phyloP scores from a whole-genome alignment of 2,797 vertebrate genomes.

The Chrysocyon brachyurus region DNA sequence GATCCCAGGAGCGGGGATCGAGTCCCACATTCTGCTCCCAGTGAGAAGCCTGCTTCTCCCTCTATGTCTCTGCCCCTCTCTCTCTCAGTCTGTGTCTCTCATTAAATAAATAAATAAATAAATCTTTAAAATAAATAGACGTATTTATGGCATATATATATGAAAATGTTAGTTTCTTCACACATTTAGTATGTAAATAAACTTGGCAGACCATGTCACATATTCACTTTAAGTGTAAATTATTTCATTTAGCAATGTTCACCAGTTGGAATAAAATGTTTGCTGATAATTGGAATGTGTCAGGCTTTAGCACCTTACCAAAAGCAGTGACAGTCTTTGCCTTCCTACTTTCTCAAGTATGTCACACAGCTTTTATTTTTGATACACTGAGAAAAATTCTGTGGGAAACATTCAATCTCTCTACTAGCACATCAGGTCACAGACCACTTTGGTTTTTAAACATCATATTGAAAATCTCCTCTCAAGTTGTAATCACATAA shows the following conservation, averaged over 20 bases:
- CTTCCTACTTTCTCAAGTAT: neutral
- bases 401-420: neutral
- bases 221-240: neutral
- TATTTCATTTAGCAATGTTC: neutral
- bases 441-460: conserved; percentile 19
- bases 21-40: too few relatives aligned
- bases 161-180: conserved; percentile 12
- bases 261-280: neutral
- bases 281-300: neutral
- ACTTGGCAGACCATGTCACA: neutral
- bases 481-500: conserved; percentile 25
- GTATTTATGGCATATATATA: neutral
- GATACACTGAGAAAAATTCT: neutral
- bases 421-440: neutral
- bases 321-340: neutral
- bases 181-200: neutral
- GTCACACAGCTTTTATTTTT: conserved; percentile 30
- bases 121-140: too few relatives aligned
- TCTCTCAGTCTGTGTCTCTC: too few relatives aligned
- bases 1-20: too few relatives aligned
- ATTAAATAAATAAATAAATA: too few relatives aligned
- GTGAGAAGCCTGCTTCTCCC: too few relatives aligned
- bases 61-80: too few relatives aligned
- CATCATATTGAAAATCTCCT: neutral
- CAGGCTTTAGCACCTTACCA: neutral